A percentile compares a stretch with the other conserved stretches of the same genome.
These are phyloP conservation scores for Lumbricus terrestris DNA, from an alignment of 2,888 invertebrate genomes.

Conservation along the genomic window DNA sequence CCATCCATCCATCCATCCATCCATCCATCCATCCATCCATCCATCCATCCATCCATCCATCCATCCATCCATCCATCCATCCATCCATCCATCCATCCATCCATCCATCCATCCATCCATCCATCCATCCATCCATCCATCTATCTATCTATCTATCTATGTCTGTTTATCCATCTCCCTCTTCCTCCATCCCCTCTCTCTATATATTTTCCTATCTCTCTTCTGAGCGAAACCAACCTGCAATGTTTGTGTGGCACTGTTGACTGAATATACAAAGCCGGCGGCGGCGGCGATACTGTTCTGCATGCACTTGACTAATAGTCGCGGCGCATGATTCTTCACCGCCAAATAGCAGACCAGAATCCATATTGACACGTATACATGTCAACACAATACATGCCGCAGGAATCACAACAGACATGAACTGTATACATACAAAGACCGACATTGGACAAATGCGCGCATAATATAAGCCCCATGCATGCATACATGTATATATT, in stretches of 20 bases:
- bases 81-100: neutral
- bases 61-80: neutral
- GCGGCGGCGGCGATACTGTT: neutral
- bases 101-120: neutral
- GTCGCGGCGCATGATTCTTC: slow-evolving; percentile 3
- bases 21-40: neutral
- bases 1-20: neutral
- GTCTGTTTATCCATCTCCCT: neutral
- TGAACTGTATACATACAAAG: neutral
- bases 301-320: slow-evolving; percentile 3
- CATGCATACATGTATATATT: neutral
- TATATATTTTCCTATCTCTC: neutral
- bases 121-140: too few species aligned
- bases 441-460: neutral
- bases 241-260: neutral
- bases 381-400: neutral
- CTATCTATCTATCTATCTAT: neutral
- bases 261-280: slow-evolving; percentile 3
- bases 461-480: neutral
- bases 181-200: neutral
- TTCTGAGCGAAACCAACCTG: neutral
- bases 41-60: neutral
- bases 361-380: neutral
- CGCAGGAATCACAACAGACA: neutral
- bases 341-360: neutral